These are phyloP conservation scores for Mystacides longicornis DNA, from an alignment of 2,888 invertebrate species.

Conservation along the genomic window DNA sequence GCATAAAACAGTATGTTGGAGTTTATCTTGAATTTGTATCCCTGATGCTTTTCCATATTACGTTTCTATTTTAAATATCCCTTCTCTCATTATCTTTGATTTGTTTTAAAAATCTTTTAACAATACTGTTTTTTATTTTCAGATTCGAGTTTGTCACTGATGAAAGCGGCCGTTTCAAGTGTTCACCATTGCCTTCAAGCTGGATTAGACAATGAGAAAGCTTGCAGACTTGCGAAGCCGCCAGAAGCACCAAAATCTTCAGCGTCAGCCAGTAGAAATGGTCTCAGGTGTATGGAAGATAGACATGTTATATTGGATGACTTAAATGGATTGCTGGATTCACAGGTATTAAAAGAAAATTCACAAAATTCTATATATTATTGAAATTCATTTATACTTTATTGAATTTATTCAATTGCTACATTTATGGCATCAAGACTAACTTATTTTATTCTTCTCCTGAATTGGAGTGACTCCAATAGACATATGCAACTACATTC, in stretches of 20 bases:
- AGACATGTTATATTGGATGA: constrained; percentile 77
- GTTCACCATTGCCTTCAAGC: constrained; percentile 60
- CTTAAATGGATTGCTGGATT: constrained; percentile 71
- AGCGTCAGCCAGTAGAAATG: constrained; percentile 72
- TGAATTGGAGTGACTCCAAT: too few species aligned
- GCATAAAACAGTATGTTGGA: too few species aligned
- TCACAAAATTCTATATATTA: background rate
- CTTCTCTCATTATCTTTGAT: too few species aligned
- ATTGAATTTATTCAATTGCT: too few species aligned
- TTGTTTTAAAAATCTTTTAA: too few species aligned
- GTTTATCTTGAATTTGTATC: too few species aligned
- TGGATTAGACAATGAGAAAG: constrained; percentile 54
- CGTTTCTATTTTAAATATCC: too few species aligned
- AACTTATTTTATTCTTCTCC: too few species aligned
- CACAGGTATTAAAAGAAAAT: constrained; percentile 57
- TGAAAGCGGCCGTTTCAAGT: constrained; percentile 65
- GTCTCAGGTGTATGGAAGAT: constrained; percentile 87
- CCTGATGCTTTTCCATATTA: too few species aligned
- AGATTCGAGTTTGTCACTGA: constrained; percentile 51
- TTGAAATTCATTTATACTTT: background rate
- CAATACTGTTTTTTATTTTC: constrained; percentile 5
- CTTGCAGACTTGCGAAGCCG: constrained; percentile 43
- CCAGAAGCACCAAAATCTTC: constrained; percentile 44
- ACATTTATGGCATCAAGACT: too few species aligned
- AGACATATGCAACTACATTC: too few species aligned